phyloP scores from a whole-genome alignment of 2,113 vertebrate species.

The Apodemus sylvaticus region DNA sequence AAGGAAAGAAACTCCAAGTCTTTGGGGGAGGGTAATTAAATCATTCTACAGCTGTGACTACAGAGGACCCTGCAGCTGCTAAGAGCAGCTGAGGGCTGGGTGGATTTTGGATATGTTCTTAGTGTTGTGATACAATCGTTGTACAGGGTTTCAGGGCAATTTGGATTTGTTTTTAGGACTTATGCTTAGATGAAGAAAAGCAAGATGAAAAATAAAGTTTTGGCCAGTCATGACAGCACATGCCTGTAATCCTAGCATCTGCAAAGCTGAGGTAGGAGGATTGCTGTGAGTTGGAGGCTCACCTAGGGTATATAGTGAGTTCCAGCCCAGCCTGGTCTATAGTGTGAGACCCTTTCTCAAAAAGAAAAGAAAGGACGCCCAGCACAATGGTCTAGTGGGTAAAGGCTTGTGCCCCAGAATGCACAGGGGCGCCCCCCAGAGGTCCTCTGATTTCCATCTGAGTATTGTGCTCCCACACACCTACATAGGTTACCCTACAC shows the following conservation, averaged over 20 bases:
- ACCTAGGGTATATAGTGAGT: neutral
- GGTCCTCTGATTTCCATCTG: neutral
- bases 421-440: neutral
- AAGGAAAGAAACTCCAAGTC: neutral
- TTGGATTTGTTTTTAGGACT: slow-evolving; percentile 1
- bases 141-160: neutral
- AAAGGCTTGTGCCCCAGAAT: neutral
- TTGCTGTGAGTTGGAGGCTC: neutral
- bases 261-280: neutral
- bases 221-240: neutral
- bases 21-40: neutral
- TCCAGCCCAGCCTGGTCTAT: neutral
- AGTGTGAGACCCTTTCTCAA: no score
- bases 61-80: neutral
- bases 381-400: neutral
- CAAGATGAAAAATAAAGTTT: slow-evolving; percentile 26
- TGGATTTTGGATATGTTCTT: neutral
- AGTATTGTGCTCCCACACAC: neutral
- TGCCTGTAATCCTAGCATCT: neutral
- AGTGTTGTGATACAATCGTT: neutral
- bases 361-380: neutral
- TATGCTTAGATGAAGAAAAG: slow-evolving; percentile 28
- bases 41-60: neutral
- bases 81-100: neutral
- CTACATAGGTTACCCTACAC: neutral